phyloP scores from a whole-genome alignment of 2,113 vertebrate genomes.

The Psilopsiagon aymara region DNA sequence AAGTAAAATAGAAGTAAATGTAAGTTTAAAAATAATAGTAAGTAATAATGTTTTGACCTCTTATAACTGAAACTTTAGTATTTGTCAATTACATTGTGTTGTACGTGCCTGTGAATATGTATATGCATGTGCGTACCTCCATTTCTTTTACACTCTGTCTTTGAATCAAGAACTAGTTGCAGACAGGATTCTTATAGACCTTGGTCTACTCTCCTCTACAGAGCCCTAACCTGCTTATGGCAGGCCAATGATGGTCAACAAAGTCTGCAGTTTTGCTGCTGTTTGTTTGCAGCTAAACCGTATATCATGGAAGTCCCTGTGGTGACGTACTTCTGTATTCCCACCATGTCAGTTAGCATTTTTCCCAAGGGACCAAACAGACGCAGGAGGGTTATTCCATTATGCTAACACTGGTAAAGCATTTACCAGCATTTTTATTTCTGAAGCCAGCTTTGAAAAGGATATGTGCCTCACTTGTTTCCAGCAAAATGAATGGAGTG shows the following conservation, averaged over 20 bases:
- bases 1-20: background rate
- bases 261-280: background rate
- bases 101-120: background rate
- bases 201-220: background rate
- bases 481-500: background rate
- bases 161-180: background rate
- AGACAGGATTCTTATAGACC: background rate
- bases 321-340: background rate
- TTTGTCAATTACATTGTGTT: background rate
- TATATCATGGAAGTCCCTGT: background rate
- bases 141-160: background rate
- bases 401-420: background rate
- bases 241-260: background rate
- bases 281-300: background rate
- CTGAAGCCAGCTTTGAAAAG: background rate
- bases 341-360: background rate
- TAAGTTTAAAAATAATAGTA: background rate
- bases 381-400: background rate
- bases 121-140: too few relatives aligned
- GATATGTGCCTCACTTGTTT: background rate
- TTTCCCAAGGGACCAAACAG: background rate
- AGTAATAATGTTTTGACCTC: background rate
- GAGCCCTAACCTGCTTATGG: background rate
- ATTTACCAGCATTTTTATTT: background rate
- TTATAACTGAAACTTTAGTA: background rate